Conservation (phyloP, 2,797 vertebrate genomes). For the Sebastes steindachneri region DNA sequence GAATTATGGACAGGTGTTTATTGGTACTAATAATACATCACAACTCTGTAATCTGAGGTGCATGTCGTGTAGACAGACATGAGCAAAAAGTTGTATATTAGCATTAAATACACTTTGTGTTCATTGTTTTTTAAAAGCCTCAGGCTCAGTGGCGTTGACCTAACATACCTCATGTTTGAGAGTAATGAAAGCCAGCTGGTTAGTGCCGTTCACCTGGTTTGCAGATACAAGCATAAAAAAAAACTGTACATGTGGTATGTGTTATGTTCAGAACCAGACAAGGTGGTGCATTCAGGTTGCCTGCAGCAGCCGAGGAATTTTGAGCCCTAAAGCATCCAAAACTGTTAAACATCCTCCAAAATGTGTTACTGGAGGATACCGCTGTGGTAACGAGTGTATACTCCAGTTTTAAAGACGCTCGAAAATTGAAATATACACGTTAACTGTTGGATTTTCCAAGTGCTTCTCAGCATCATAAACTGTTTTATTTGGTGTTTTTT, state of each 20-base stretch:
- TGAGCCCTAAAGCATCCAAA: constrained; percentile 22
- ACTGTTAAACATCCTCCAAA: neutral
- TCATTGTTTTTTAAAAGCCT: constrained; percentile 6
- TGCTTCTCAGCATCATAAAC: neutral
- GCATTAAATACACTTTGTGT: neutral
- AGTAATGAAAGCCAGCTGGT: constrained; percentile 29
- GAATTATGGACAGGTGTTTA: constrained; percentile 2
- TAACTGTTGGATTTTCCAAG: neutral
- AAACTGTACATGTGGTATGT: neutral
- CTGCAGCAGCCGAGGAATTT: constrained; percentile 5
- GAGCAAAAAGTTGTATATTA: neutral
- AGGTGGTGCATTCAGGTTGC: neutral
- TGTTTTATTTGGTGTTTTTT: too few relatives aligned
- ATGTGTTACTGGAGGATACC: neutral
- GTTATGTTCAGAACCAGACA: neutral
- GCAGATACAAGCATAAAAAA: constrained; percentile 2
- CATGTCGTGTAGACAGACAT: neutral
- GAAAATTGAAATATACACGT: neutral
- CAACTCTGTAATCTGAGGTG: neutral
- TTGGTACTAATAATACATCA: neutral
- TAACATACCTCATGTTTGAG: neutral
- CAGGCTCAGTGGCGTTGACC: neutral
- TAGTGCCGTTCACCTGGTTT: constrained; percentile 47
- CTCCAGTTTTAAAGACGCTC: neutral
- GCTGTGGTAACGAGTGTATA: neutral